A percentile compares a stretch with the other conserved stretches of the same genome.
Evolutionary conservation across 2,113 vertebrate genomes (phyloP).

Genomic region (Phyllopteryx taeniolatus): DNA sequence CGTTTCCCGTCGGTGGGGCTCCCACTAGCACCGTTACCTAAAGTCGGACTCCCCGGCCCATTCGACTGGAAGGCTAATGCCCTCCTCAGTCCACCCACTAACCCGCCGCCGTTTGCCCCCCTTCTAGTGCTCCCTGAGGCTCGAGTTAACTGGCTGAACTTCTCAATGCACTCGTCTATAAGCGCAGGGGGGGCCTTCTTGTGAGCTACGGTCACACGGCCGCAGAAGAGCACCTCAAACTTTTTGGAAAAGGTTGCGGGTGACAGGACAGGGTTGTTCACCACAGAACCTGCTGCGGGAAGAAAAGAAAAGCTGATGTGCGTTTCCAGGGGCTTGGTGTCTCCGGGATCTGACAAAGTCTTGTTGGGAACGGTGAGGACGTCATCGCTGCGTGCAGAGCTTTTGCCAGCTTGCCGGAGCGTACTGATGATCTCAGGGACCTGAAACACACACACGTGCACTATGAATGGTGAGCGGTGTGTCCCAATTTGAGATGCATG

Average conservation of each 20-base stretch:
- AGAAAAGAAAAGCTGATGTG: constrained; percentile 62
- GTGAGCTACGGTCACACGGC: constrained; percentile 87
- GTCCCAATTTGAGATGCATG: not conserved
- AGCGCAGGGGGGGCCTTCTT: constrained; percentile 93
- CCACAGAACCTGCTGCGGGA: constrained; percentile 53
- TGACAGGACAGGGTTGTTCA: constrained; percentile 54
- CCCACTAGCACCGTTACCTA: constrained; percentile 54
- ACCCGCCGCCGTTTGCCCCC: constrained; percentile 21
- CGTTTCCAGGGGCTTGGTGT: constrained; percentile 68
- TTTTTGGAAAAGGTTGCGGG: constrained; percentile 89
- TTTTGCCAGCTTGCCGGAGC: constrained; percentile 91
- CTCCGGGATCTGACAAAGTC: constrained; percentile 58
- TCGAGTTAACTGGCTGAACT: constrained; percentile 80
- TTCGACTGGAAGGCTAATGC: constrained; percentile 69
- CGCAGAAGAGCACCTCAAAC: constrained; percentile 96
- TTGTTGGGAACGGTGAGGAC: constrained; percentile 47
- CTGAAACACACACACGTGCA: constrained; percentile 35
- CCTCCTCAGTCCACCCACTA: constrained; percentile 44
- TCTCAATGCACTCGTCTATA: constrained; percentile 96
- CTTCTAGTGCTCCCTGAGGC: constrained; percentile 33
- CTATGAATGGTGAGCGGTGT: not conserved
- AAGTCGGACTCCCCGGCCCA: constrained; percentile 17
- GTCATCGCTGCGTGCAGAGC: constrained; percentile 85
- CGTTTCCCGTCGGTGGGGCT: constrained; percentile 64
- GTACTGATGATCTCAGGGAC: constrained; percentile 97